Evolutionary conservation across 2,113 vertebrate genomes (phyloP), one percentile per base, ranked within the genome.

Genomic region (Turnix velox): DNA sequence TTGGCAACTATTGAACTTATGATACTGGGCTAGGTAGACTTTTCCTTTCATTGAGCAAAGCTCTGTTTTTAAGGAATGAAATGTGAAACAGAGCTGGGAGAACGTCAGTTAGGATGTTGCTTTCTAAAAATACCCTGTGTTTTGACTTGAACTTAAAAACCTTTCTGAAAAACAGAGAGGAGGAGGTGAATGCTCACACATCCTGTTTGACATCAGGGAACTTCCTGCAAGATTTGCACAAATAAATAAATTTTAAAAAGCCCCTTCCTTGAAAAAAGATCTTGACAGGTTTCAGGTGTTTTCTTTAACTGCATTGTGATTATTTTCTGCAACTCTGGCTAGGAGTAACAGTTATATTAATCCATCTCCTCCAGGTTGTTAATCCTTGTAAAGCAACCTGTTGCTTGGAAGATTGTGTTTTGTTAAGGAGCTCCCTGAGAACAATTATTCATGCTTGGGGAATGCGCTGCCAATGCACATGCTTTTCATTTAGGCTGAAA

Each of bases 271-370:
- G 6, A 6, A 19, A 8, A 40, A 40, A 58, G 18, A 14, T 42
- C 19, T 14, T 87, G 49, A 61, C 46, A 74, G 42, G 40, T 93
- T 82, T 72, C 57, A 55, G 84, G 78, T 15, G 0, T 85, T 91
- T 92, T 88, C 61, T 87, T 95, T 85, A 93, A 86, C 84, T 78
- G 75, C 30, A 61, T 42, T 88, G 65, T 89, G 68, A 46, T 92
- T 92, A 81, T 90, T 90, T 92, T 93, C 72, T 4, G 7, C 25
- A 58, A 68, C 51, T 75, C 62, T 68, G 45, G 61, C 74, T 76
- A 92, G 79, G 76, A 96, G 80, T 79, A 94, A 76, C 92, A 95
- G 86, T 92, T 91, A 92, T 84, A 90, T 90, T 96, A 97, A 96
- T 96, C 79, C 89, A 87, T 79, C 58, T 88, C 74, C 87, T 92